phyloP scores from a whole-genome alignment of 2,113 vertebrate genomes.

The Strix aluco region DNA sequence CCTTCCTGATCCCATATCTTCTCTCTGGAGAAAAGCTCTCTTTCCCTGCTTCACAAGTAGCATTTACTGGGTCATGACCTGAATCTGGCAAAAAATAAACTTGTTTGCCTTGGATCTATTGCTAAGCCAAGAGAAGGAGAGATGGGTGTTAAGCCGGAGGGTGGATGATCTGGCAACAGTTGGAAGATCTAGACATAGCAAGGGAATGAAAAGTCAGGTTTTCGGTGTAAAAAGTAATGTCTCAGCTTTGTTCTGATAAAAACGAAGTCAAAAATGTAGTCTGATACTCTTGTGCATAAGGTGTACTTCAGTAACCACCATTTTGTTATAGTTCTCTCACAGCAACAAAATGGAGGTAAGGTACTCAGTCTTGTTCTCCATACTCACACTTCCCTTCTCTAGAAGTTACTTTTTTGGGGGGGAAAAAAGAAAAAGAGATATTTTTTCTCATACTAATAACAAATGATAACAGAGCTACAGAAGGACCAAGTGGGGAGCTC shows the following conservation, averaged over 20 bases:
- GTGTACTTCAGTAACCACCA: neutral
- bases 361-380: rapidly evolving
- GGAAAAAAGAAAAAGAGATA: too few relatives aligned
- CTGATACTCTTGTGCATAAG: neutral
- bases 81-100: neutral
- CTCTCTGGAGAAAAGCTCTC: neutral
- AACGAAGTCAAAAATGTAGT: neutral
- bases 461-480: neutral
- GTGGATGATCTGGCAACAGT: neutral
- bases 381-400: neutral
- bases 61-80: neutral
- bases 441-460: neutral
- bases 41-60: neutral
- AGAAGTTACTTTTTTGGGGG: neutral
- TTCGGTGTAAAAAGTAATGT: neutral
- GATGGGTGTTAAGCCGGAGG: neutral
- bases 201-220: neutral
- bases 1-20: neutral
- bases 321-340: neutral
- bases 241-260: neutral
- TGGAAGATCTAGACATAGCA: neutral
- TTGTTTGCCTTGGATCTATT: neutral
- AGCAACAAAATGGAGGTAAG: slow-evolving; percentile 35
- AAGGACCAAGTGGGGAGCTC: neutral
- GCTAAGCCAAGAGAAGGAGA: neutral